Conservation (phyloP, 2,113 vertebrate genomes). For the Sporophila hypoxantha region DNA sequence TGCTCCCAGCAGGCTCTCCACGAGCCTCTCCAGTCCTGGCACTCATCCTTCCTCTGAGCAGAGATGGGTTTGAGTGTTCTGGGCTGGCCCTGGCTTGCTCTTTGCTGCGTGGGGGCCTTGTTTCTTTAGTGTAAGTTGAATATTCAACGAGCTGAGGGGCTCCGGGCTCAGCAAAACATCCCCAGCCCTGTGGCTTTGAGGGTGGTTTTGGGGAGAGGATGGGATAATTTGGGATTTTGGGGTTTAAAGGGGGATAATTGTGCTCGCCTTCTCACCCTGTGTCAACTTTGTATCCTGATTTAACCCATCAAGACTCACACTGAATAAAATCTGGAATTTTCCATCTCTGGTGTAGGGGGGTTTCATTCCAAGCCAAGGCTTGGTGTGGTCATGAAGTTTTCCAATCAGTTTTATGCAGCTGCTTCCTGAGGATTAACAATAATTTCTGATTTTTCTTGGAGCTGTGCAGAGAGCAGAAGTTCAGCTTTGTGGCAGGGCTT, state of each 20-base stretch:
- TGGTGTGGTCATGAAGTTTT: neutral
- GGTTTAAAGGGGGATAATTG: neutral
- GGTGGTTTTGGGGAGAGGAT: neutral
- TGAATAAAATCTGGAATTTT: neutral
- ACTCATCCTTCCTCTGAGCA: neutral
- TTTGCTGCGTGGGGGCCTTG: too few relatives aligned
- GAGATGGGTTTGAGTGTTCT: neutral
- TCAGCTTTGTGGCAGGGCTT: neutral
- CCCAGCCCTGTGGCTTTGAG: rapidly evolving
- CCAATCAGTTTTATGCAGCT: neutral
- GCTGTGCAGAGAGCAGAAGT: neutral
- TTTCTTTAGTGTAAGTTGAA: neutral
- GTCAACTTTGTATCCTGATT: too few relatives aligned
- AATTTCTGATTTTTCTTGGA: neutral
- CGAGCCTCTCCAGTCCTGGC: neutral
- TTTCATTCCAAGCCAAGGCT: neutral
- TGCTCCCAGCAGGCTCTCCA: neutral
- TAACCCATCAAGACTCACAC: rapidly evolving
- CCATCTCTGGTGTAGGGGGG: too few relatives aligned
- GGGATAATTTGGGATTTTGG: neutral
- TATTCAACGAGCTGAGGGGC: neutral
- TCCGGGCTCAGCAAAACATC: neutral
- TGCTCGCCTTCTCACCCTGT: too few relatives aligned
- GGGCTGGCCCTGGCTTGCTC: rapidly evolving
- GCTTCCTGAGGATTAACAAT: neutral